Base-by-base conservation (phyloP, 2,797 vertebrate genomes). In the Geotrypetes seraphini region DNA sequence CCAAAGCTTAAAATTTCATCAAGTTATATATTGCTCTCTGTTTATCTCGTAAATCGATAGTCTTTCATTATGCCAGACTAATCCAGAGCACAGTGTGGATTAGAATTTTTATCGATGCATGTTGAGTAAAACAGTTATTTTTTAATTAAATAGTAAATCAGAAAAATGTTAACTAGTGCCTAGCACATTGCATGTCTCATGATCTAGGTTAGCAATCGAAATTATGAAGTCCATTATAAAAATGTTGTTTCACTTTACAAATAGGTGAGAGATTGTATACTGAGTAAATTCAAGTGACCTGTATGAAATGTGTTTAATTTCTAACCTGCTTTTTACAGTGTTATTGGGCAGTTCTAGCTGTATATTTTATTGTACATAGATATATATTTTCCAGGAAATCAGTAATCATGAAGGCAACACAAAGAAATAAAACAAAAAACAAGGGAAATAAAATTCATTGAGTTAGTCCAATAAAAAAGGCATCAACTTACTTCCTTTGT, bases 61-160 rank as follows among this genome's bases (percentile, higher is more conserved):
- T 75, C 59, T 46, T 52, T 50, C 39, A 56, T 37, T 25, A 12
- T 38, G 20, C 44, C 37, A 39, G 49, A 16, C 31, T 39, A 33
- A 17, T 43, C 36, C 45, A 28, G 31, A 42, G 24, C 35, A 25
- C 14, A 3, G 27, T 4, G 0, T 22, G 41, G 71, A 66, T 56
- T 64, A 43, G 47, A 76, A 37, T 67, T 78, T 68, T 63, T 55
- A 65, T 48, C 58, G 44, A 58, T 57, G 63, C 56, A 16, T 63
- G 52, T 71, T 38, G 16, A 71, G 68, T 75, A 56, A 71, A 73
- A 58, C 53, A 22, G 33, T 28, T 28, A 37, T 71, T 31, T 69
- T 79, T 78, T 83, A 81, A 84, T 79, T 81, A 79, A 84, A 72
- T 43, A 42, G 48, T 54, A 33, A 59, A 68, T 71, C 40, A 46